These are phyloP conservation scores for Percina caprodes DNA, from an alignment of 2,113 vertebrate genomes.

Conservation along the genomic window DNA sequence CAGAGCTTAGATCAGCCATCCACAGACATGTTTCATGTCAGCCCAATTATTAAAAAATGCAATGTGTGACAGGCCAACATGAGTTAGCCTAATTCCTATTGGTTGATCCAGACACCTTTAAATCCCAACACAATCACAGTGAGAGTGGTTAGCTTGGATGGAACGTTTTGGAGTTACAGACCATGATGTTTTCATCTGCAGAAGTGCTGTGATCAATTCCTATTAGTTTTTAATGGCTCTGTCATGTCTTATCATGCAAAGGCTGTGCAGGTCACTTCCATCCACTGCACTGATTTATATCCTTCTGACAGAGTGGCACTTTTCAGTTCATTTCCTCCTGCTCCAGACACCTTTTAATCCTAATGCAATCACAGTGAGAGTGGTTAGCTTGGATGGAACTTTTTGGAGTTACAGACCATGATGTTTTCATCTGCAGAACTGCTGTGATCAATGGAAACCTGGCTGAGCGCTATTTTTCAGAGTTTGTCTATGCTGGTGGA, in stretches of 20 bases:
- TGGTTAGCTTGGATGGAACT: constrained; percentile 7
- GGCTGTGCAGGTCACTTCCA: constrained; percentile 10
- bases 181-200: constrained; percentile 49
- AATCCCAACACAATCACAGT: not conserved
- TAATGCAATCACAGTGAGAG: not conserved
- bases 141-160: constrained; percentile 2
- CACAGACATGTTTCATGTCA: no score
- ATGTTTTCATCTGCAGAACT: constrained; percentile 50
- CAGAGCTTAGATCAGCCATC: no score
- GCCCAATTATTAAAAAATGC: no score
- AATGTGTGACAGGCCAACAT: no score
- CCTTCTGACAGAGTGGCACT: constrained; percentile 16
- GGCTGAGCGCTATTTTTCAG: constrained; percentile 27
- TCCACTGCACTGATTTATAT: constrained; percentile 26
- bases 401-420: constrained; percentile 16
- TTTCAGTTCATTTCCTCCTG: constrained; percentile 31
- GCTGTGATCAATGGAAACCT: constrained; percentile 42
- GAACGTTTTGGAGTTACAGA: constrained; percentile 24
- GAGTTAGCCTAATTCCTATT: no score
- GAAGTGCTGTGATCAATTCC: constrained; percentile 38
- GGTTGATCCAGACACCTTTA: not conserved
- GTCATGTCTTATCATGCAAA: constrained; percentile 30
- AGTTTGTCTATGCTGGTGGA: not conserved
- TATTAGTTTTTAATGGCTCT: constrained; percentile 27
- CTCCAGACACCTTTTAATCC: constrained; percentile 10